These are phyloP conservation scores for Alectura lathami DNA, from an alignment of 2,113 vertebrate species.

Conservation along the genomic window DNA sequence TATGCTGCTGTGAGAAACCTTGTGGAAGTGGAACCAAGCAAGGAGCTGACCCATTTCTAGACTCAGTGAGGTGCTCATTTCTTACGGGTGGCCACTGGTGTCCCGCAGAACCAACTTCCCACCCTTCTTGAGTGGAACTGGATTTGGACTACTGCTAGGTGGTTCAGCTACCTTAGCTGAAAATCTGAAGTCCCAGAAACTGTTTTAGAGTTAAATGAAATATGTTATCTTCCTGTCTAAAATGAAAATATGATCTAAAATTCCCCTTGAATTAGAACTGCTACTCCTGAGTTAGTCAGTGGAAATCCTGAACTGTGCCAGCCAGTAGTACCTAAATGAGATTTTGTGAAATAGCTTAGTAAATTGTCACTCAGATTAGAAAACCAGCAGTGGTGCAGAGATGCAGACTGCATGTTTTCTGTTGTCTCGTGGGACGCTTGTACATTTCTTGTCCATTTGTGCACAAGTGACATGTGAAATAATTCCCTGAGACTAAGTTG, in stretches of 20 bases:
- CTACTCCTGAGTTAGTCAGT: background rate
- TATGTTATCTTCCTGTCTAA: no score
- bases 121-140: background rate
- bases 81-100: fast-evolving
- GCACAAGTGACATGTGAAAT: no score
- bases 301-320: background rate
- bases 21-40: no score
- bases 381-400: background rate
- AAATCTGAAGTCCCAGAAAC: background rate
- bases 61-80: fast-evolving
- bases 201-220: background rate
- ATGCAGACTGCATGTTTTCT: background rate
- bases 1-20: background rate
- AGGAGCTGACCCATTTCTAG: background rate
- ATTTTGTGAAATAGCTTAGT: background rate
- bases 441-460: background rate
- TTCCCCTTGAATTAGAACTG: background rate
- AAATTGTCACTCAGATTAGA: background rate
- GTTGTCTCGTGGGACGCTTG: background rate
- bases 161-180: background rate
- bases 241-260: background rate
- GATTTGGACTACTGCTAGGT: background rate
- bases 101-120: background rate
- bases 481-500: fast-evolving
- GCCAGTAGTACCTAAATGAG: fast-evolving